Percentiles rank a stretch among this genome's conserved stretches.
Conservation (phyloP, 2,113 vertebrate genomes). For the Microtus montanus region DNA sequence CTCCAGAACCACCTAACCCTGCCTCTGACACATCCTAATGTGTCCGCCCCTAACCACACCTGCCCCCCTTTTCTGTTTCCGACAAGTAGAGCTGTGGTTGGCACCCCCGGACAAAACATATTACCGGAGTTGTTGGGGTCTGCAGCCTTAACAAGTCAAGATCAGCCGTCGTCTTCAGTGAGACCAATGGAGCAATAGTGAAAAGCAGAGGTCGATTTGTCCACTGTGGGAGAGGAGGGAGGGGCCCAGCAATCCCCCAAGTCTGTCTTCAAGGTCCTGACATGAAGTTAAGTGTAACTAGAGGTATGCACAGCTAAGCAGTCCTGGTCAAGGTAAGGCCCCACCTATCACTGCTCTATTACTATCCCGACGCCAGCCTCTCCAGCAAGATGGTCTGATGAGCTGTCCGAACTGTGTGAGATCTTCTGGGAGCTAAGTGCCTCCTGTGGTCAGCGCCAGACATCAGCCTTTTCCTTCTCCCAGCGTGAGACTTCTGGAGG, state of each 20-base stretch:
- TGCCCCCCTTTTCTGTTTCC: not conserved
- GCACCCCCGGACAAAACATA: not conserved
- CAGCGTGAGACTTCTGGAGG: not conserved
- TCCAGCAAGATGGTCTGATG: not conserved
- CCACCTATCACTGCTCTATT: not conserved
- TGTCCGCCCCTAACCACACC: not conserved
- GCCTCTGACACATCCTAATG: not conserved
- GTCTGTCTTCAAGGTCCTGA: not conserved
- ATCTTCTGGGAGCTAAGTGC: not conserved
- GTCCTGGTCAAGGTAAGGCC: not conserved
- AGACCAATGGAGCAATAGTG: not conserved
- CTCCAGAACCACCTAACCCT: too few species aligned
- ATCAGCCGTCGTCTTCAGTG: fast-evolving
- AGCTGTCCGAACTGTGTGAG: not conserved
- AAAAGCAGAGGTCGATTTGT: not conserved
- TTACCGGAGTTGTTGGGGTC: not conserved
- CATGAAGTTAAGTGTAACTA: not conserved
- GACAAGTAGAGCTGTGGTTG: too few species aligned
- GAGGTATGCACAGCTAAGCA: not conserved
- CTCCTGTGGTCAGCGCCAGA: not conserved
- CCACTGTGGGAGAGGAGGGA: not conserved
- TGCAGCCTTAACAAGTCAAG: not conserved
- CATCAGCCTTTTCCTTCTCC: not conserved
- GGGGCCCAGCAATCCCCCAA: not conserved
- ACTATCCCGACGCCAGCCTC: not conserved